Base-by-base conservation (phyloP, 2,797 vertebrate species). In the Artibeus lituratus region DNA sequence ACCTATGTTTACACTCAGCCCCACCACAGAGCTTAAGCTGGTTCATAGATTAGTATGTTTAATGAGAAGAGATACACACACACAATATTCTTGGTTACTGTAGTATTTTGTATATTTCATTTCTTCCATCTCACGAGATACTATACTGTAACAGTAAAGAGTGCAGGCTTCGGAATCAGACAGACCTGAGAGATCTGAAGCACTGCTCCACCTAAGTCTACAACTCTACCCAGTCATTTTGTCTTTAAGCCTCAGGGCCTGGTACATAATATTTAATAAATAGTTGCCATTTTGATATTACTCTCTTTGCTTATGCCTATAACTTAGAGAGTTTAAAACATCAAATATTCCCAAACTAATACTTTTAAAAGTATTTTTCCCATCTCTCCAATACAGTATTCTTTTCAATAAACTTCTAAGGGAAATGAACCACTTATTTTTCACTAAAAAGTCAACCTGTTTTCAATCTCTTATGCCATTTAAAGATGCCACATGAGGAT, bases 301-400 rank as follows among this genome's bases (percentile, higher is more conserved):
- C 35, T 47, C 10, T 47, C n/a, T 90, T 67, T 59, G 22, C 39
- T 90, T 81, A 87, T 82, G n/a, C 21, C 16, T 91, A 26, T 5
- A 80, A 82, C 59, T 85, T 55, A 81, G 18, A 78, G 4, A 67
- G n/a, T 3, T 62, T 91, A 81, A 95, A 65, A 77, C 65, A 4
- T 94, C 70, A 96, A 91, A 69, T 62, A 92, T 18, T 74, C 21
- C n/a, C 49, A 91, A 83, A 69, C 53, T 44, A 88, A 2, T 67
- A 67, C 16, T 90, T 93, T 87, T 55, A 65, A 82, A 93, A 77
- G 7, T 69, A 6, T 94, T 96, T 72, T 32, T 6, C 15, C 47
- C 3, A 72, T 39, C 6, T 89, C 29, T n/a, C 53, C 49, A 73
- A 76, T 59, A 69, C 6, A 72, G 32, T 37, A 91, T 78, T 87